phyloP scores from a whole-genome alignment of 2,797 vertebrate species.

The Carduelis carduelis region DNA sequence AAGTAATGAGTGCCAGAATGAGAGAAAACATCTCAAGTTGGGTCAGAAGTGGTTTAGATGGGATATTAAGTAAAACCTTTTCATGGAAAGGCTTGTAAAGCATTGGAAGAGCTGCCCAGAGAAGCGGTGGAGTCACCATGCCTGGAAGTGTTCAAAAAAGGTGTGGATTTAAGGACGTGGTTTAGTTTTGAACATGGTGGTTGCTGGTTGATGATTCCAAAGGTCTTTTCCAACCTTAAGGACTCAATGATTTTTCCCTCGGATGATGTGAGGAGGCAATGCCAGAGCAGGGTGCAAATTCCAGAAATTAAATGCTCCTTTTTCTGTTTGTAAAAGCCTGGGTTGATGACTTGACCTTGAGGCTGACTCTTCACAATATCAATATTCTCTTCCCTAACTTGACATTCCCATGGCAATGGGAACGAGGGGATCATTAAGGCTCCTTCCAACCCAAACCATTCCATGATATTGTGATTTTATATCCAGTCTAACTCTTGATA shows the following conservation, averaged over 20 bases:
- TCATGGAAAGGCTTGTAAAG: background rate
- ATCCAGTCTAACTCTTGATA: background rate
- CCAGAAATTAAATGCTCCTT: background rate
- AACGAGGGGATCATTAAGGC: background rate
- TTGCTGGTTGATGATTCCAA: background rate
- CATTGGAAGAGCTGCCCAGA: background rate
- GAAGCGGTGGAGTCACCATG: background rate
- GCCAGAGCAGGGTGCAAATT: background rate
- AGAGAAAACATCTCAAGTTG: accelerated
- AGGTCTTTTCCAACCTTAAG: background rate
- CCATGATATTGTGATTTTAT: background rate
- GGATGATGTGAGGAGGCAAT: background rate
- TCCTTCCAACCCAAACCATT: background rate
- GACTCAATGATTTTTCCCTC: background rate
- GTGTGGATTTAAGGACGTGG: background rate
- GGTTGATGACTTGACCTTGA: background rate
- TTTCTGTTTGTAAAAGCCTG: background rate
- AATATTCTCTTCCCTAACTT: accelerated
- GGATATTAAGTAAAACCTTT: background rate
- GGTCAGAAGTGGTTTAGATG: background rate
- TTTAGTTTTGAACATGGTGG: background rate
- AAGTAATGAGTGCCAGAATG: accelerated
- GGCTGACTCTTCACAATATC: accelerated
- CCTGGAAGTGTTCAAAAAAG: accelerated
- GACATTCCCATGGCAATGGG: accelerated